Conservation (phyloP, 2,888 invertebrate genomes). For the Schrankia costaestrigalis region DNA sequence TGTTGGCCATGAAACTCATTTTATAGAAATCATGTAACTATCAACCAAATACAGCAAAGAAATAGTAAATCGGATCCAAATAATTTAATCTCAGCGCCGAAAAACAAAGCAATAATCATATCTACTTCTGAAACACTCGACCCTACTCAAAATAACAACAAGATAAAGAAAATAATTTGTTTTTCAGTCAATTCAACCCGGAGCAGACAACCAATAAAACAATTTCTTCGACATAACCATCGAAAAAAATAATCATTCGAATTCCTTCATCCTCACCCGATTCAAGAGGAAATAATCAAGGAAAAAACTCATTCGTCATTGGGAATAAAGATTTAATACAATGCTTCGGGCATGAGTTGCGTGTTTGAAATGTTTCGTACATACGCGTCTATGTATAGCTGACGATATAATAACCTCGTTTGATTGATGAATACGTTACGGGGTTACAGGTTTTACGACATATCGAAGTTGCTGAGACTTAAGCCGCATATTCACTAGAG, state of each 20-base stretch:
- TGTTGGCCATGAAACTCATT: no score
- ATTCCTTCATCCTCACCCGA: slow-evolving; percentile 25
- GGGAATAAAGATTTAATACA: slow-evolving; percentile 38
- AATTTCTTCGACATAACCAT: slow-evolving; percentile 16
- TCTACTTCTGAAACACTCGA: no score
- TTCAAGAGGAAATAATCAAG: slow-evolving; percentile 32
- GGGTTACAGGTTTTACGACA: slow-evolving; percentile 33
- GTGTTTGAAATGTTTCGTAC: slow-evolving; percentile 33
- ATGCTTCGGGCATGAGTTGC: slow-evolving; percentile 33
- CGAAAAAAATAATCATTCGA: slow-evolving; percentile 26
- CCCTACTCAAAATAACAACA: no score
- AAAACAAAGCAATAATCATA: no score
- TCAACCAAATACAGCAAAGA: no score
- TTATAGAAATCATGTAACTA: no score
- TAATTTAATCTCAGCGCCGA: no score
- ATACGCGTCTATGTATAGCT: slow-evolving; percentile 24
- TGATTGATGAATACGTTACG: slow-evolving; percentile 57
- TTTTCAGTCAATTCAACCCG: no score
- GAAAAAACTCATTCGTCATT: slow-evolving; percentile 39
- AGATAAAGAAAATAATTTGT: no score
- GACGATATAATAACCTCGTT: slow-evolving; percentile 50
- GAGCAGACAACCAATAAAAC: no score
- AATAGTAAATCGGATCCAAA: no score
- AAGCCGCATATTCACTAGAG: background rate
- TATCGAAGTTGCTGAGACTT: slow-evolving; percentile 13